These are phyloP conservation scores for Sarcophaga peregrina DNA, from an alignment of 1,140 invertebrate genomes.

Conservation along the genomic window DNA sequence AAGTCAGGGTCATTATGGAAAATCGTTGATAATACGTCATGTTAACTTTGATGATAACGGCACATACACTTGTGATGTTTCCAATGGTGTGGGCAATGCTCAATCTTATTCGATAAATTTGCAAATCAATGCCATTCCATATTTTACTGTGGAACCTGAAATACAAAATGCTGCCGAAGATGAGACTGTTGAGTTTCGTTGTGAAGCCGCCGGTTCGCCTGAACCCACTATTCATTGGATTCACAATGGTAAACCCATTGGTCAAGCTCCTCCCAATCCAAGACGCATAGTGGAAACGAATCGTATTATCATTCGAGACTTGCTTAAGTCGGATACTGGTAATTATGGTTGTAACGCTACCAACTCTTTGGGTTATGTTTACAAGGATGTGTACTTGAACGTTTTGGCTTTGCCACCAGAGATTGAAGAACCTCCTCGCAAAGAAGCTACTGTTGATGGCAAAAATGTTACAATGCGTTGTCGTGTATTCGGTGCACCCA, in stretches of 20 bases:
- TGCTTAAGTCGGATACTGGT: constrained; percentile 91
- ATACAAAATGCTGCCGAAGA: constrained; percentile 90
- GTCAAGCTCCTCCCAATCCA: constrained; percentile 79
- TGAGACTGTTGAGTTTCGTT: constrained; percentile 87
- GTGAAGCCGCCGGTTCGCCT: constrained; percentile 88
- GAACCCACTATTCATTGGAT: constrained; percentile 95
- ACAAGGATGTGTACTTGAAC: constrained; percentile 97
- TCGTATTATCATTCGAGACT: constrained; percentile 83
- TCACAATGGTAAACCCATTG: constrained; percentile 92
- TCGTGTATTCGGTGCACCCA: constrained; percentile 94
- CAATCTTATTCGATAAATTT: constrained; percentile 87
- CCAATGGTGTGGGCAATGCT: constrained; percentile 87
- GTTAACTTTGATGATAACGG: constrained; percentile 89
- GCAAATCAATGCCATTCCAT: constrained; percentile 86
- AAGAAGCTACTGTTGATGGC: constrained; percentile 85
- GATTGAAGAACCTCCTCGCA: constrained; percentile 84
- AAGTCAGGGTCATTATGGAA: constrained; percentile 89
- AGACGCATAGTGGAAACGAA: constrained; percentile 76
- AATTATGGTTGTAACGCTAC: constrained; percentile 99
- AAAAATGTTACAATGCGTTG: constrained; percentile 86
- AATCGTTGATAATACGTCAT: constrained; percentile 87
- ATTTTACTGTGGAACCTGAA: constrained; percentile 92
- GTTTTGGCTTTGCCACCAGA: constrained; percentile 92
- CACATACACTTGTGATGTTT: constrained; percentile 89
- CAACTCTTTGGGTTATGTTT: constrained; percentile 97